These are phyloP conservation scores for Tamandua tetradactyla DNA, from an alignment of 2,797 vertebrate genomes.

Conservation along the genomic window DNA sequence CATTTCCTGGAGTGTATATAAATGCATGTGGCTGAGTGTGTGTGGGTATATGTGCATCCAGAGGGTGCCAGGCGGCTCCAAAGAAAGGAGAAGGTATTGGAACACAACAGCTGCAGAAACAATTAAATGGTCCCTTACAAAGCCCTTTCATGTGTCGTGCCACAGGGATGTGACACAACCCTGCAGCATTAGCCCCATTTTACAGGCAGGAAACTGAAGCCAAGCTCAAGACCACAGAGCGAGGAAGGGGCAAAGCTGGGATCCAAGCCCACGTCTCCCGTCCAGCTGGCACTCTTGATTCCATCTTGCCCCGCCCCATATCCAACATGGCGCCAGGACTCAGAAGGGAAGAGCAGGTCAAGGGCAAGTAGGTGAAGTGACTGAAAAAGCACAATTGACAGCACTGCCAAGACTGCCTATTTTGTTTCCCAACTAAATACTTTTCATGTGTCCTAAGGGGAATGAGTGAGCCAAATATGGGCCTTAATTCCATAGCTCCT, in stretches of 20 bases:
- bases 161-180: no score
- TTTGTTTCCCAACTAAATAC: not conserved
- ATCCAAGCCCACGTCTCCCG: not conserved
- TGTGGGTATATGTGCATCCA: not conserved
- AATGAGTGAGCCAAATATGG: not conserved
- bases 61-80: not conserved
- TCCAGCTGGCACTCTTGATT: not conserved
- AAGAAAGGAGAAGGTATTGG: not conserved
- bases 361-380: no score
- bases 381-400: not conserved
- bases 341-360: not conserved
- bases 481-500: not conserved
- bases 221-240: not conserved
- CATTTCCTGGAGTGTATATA: not conserved
- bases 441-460: not conserved
- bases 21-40: no score
- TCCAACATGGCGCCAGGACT: not conserved
- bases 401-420: fast-evolving
- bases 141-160: not conserved
- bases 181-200: not conserved
- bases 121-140: not conserved
- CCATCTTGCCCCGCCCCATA: not conserved
- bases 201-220: not conserved
- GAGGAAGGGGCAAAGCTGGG: not conserved
- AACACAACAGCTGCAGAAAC: not conserved